A percentile compares a stretch with the other conserved stretches of the same genome.
Conservation (phyloP, 2,797 vertebrate species). For the Potorous gilbertii region DNA sequence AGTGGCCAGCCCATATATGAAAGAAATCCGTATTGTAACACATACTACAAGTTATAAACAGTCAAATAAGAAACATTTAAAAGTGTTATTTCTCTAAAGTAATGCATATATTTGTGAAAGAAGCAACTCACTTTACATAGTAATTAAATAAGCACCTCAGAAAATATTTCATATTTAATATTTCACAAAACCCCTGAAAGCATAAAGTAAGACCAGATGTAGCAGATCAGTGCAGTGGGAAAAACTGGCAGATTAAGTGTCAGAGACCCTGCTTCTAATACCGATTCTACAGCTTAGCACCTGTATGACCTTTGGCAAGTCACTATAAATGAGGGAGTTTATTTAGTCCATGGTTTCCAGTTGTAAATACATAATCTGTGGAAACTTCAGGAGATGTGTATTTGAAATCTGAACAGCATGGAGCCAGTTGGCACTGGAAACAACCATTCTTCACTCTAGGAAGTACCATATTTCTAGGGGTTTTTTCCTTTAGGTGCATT, state of each 20-base stretch:
- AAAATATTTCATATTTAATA: not conserved
- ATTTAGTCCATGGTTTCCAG: not conserved
- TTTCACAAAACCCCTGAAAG: not conserved
- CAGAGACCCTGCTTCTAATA: not conserved
- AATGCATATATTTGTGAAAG: not conserved
- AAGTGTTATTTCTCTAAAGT: not conserved
- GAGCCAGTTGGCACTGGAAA: not conserved
- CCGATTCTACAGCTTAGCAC: not conserved
- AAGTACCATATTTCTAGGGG: not conserved
- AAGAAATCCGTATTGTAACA: not conserved
- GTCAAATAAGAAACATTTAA: not conserved
- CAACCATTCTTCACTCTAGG: not conserved
- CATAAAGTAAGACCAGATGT: not conserved
- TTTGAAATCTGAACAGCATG: not conserved
- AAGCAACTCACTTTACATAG: not conserved
- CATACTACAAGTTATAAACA: not conserved
- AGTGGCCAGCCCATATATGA: not conserved
- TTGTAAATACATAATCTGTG: not conserved
- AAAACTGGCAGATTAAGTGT: not conserved
- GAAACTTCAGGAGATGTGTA: not conserved
- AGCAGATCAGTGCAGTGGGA: not conserved
- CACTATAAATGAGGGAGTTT: not conserved
- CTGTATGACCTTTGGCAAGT: not conserved
- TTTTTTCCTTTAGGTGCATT: not conserved
- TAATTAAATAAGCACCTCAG: slow-evolving; percentile 14